Evolutionary conservation across 2,797 vertebrate species (phyloP), one percentile per base, ranked within the genome.

Genomic region (Rhodeus uyekii): DNA sequence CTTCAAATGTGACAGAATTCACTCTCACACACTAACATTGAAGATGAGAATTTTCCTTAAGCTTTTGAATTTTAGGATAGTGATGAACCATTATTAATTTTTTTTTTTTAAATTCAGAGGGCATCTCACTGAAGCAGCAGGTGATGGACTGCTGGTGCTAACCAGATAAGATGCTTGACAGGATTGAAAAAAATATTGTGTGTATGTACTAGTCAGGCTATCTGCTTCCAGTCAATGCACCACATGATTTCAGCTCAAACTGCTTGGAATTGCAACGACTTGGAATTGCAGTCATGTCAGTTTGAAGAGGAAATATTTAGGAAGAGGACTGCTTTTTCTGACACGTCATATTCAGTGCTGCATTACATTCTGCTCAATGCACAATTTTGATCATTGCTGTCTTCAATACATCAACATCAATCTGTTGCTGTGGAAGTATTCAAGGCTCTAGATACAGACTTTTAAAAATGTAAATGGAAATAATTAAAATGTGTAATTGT

Each of bases 271-370:
- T 60, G 24, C 24, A 72, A 72, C 46, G 13, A n/a, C 69, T 72
- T 50, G 87, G 92, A 91, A 93, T 92, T 90, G 90, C 83, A 89
- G 81, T 90, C 87, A 86, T 82, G 82, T 75, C 82, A 80, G 77
- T 89, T 86, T 87, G 90, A 90, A 88, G 89, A 82, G 83, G 87
- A 90, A 92, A 87, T 88, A 85, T 90, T 92, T 90, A 87, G 68
- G 87, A 83, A 81, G 86, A 89, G 50, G 48, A 22, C 64, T 22
- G 13, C 82, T 74, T 87, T 84, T 69, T 63, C 64, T 67, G 68
- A 71, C 38, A 39, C 18, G 29, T 19, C 29, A 34, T 42, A 80
- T 71, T 80, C 24, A 34, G 61, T 22, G 36, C 53, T 60, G 24
- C 39, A 46, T 60, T 32, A 71, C 12, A 32, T 71, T 80, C 27